phyloP scores from a whole-genome alignment of 2,113 vertebrate species.

The Benthochromis sp. region DNA sequence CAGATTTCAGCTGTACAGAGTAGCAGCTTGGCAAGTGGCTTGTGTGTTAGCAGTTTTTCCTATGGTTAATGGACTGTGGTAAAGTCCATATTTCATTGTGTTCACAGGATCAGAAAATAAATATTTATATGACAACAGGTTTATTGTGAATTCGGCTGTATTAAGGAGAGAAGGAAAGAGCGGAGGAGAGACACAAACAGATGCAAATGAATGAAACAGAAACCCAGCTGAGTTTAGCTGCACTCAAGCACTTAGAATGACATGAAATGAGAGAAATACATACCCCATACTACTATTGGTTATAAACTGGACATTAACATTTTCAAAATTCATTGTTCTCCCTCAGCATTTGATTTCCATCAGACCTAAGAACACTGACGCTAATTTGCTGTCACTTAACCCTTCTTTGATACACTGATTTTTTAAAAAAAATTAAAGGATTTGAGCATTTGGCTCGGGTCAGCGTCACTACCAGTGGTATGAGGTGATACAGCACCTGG shows the following conservation, averaged over 20 bases:
- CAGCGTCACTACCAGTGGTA: neutral
- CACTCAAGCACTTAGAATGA: neutral
- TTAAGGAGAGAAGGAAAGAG: neutral
- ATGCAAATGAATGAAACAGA: neutral
- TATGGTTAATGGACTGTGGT: neutral
- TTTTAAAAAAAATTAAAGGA: fast-evolving
- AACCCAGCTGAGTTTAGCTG: neutral
- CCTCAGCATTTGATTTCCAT: neutral
- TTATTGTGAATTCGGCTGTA: neutral
- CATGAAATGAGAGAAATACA: neutral
- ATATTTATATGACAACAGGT: neutral
- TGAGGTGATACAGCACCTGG: neutral
- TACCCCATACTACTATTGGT: neutral
- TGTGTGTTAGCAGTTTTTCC: neutral
- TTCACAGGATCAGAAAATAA: neutral
- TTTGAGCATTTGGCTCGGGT: neutral
- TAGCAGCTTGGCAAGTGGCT: neutral
- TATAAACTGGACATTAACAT: neutral
- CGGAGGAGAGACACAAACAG: neutral
- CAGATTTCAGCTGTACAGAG: neutral
- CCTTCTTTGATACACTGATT: neutral
- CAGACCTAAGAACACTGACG: neutral
- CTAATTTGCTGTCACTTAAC: neutral
- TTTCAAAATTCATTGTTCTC: neutral
- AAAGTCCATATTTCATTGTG: neutral